Evolutionary conservation across 2,888 invertebrate genomes (phyloP).

Genomic region (Rhagonycha lutea): DNA sequence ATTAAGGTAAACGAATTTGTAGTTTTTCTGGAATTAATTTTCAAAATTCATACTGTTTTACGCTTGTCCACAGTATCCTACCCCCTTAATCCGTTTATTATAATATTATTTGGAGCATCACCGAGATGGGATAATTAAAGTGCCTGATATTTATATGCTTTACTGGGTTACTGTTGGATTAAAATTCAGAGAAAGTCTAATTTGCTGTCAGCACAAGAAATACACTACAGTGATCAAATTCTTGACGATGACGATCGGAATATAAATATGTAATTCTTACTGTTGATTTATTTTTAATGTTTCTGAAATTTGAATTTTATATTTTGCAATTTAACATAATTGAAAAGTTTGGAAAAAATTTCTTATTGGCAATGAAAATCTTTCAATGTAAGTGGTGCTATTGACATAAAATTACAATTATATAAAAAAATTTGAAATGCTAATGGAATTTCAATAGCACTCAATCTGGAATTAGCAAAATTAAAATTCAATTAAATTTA

Average conservation of each 20-base stretch:
- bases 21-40: too few species aligned
- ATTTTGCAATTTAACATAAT: neutral
- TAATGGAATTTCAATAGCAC: neutral
- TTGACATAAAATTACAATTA: neutral
- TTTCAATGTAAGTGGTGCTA: neutral
- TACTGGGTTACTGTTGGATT: neutral
- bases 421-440: neutral
- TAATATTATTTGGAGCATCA: too few species aligned
- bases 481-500: neutral
- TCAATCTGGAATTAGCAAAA: neutral
- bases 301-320: neutral
- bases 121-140: neutral
- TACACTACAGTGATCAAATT: neutral
- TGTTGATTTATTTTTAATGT: neutral
- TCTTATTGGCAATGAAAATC: neutral
- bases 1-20: too few species aligned
- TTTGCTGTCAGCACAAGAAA: neutral
- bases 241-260: neutral
- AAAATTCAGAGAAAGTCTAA: neutral
- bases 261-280: neutral
- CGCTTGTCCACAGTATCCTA: too few species aligned
- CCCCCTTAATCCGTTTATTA: neutral
- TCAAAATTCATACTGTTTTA: too few species aligned
- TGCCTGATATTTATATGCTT: neutral
- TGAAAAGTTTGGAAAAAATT: neutral